Base-by-base conservation (phyloP, 2,888 invertebrate genomes). In the Erebia palarica region DNA sequence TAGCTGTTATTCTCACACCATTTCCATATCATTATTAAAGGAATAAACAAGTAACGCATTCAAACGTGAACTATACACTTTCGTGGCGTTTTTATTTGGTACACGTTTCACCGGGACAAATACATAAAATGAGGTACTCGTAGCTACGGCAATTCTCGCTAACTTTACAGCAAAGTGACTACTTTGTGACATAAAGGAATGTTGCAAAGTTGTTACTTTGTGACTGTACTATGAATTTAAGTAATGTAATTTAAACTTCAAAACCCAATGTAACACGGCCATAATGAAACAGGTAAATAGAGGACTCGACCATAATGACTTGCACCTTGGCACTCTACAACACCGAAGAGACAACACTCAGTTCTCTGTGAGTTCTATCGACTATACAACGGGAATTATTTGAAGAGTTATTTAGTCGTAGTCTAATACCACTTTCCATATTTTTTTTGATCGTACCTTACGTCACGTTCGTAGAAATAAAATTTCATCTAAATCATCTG, bases 11-110 rank as follows among this genome's bases (percentile, higher is more conserved):
- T 47, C 49, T 63, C 63, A 11, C 14, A 63, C 47, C 18, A 47
- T 63, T 63, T 13, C 21, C 63, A 63, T 63, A 16, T n/a, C 3
- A 49, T 61, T 63, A 49, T 44, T 10, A 18, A 61, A 61, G 44
- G 61, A 47, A 44, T 63, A 49, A 63, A 63, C 63, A 63, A 21
- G 63, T 49, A 47, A 21, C 49, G 63, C 49, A 61, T 18, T 61
- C 61, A 49, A 63, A 63, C 13, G 49, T 63, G 47, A 63, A 47
- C 11, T 11, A 16, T 61, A 61, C 21, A 49, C 21, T 21, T 49
- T 47, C 14, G 21, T 14, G 49, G 47, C 14, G 36, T 18, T 61
- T 61, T 61, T 61, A 44, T 61, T 61, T 13, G 21, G 57, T 58
- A 14, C 27, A 58, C 13, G 4, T 21, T 58, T 58, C 55, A 18